phyloP scores from a whole-genome alignment of 2,797 vertebrate species.

The Distichodus sexfasciatus region DNA sequence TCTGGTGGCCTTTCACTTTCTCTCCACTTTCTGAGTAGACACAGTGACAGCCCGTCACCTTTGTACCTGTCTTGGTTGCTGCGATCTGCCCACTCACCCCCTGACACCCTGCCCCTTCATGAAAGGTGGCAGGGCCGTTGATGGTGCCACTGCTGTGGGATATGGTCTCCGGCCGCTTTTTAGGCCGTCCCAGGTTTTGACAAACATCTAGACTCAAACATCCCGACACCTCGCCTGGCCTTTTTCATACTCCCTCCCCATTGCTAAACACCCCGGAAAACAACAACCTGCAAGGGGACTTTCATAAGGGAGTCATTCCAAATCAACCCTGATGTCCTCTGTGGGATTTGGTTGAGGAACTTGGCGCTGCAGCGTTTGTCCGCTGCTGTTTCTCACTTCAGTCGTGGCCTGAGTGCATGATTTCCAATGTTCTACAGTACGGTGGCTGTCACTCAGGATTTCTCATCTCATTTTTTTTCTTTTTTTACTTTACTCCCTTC shows the following conservation, averaged over 20 bases:
- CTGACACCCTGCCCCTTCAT: conserved; percentile 30
- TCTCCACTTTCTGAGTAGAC: conserved; percentile 30
- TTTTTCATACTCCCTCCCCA: conserved; percentile 25
- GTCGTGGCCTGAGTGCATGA: conserved; percentile 22
- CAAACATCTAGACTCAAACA: conserved; percentile 26
- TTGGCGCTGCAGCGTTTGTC: conserved; percentile 14
- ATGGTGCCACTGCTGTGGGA: conserved; percentile 16
- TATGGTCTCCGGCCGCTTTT: conserved; percentile 10
- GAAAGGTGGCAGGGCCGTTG: conserved; percentile 28
- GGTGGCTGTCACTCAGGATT: conserved; percentile 51
- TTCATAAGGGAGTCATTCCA: conserved; percentile 29
- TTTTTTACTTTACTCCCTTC: conserved; percentile 12
- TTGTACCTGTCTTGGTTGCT: conserved; percentile 20
- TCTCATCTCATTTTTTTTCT: conserved; percentile 47
- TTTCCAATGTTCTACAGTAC: conserved; percentile 30
- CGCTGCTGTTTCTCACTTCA: conserved; percentile 28
- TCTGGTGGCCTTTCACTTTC: conserved; percentile 30
- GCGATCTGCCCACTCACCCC: conserved; percentile 23
- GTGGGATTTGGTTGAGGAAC: conserved; percentile 32
- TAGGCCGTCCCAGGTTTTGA: conserved; percentile 9
- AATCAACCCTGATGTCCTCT: conserved; percentile 26
- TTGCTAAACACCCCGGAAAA: conserved; percentile 13
- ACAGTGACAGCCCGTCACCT: conserved; percentile 46
- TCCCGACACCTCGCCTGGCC: conserved; percentile 5
- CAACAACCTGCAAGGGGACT: conserved; percentile 1